phyloP scores from a whole-genome alignment of 2,888 invertebrate genomes.

The Plebejus argus region DNA sequence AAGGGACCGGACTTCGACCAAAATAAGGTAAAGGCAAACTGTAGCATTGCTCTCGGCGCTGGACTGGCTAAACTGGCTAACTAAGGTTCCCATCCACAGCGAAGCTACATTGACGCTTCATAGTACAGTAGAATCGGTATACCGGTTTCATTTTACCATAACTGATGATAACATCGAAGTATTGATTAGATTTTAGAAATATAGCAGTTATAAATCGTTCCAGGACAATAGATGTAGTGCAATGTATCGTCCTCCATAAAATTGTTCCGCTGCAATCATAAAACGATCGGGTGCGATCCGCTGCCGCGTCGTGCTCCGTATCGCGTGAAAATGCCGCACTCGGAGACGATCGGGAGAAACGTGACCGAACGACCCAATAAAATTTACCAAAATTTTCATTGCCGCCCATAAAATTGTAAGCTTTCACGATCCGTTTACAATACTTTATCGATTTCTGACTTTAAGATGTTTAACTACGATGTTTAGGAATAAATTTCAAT shows the following conservation, averaged over 20 bases:
- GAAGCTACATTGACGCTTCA: neutral
- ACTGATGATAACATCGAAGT: neutral
- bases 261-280: slow-evolving; percentile 61
- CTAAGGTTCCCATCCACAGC: too few relatives aligned
- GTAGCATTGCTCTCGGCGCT: too few relatives aligned
- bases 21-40: too few relatives aligned
- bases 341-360: slow-evolving; percentile 64
- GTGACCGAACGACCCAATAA: slow-evolving; percentile 72
- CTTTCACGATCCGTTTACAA: neutral
- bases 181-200: slow-evolving; percentile 2
- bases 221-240: neutral
- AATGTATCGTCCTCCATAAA: slow-evolving; percentile 49
- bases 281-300: slow-evolving; percentile 68
- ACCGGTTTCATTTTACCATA: neutral
- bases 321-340: slow-evolving; percentile 61
- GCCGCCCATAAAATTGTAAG: slow-evolving; percentile 59
- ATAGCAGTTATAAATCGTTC: slow-evolving; percentile 9
- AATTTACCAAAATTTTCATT: slow-evolving; percentile 59
- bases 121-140: neutral
- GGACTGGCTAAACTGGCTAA: too few relatives aligned
- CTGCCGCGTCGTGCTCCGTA: slow-evolving; percentile 66
- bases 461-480: neutral
- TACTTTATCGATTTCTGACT: neutral
- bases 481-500: neutral
- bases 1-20: too few relatives aligned